These are phyloP conservation scores for Anodontia alba DNA, from an alignment of 2,888 invertebrate species.

Conservation along the genomic window DNA sequence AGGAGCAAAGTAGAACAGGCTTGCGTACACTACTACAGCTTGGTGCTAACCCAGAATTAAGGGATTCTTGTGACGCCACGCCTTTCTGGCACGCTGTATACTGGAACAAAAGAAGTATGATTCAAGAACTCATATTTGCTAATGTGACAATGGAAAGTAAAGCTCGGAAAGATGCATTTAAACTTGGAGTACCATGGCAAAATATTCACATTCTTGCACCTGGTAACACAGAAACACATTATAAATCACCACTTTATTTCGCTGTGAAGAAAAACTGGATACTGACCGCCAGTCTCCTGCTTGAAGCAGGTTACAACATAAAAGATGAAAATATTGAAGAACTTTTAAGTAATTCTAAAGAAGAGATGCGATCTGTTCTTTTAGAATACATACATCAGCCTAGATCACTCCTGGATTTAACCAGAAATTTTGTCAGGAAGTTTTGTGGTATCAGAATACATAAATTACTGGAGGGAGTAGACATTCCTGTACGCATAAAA, in stretches of 20 bases:
- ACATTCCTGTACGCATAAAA: conserved; percentile 41
- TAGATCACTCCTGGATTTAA: conserved; percentile 26
- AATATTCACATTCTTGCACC: neutral
- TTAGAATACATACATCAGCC: conserved; percentile 38
- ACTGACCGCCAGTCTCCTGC: conserved; percentile 34
- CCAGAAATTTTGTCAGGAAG: conserved; percentile 41
- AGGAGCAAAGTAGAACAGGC: conserved; percentile 52
- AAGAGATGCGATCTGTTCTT: conserved; percentile 19
- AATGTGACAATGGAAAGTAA: conserved; percentile 50
- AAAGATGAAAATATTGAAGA: conserved; percentile 40
- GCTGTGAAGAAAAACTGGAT: conserved; percentile 50
- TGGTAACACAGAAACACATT: neutral
- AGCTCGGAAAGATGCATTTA: conserved; percentile 52
- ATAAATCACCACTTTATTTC: conserved; percentile 37
- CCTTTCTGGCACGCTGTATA: conserved; percentile 62
- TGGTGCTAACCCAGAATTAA: conserved; percentile 46
- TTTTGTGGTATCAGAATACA: conserved; percentile 39
- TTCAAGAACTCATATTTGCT: conserved; percentile 57
- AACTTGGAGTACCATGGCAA: conserved; percentile 49
- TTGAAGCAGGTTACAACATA: conserved; percentile 51
- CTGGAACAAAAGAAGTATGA: conserved; percentile 61
- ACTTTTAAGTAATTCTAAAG: conserved; percentile 35
- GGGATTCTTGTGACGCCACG: conserved; percentile 50
- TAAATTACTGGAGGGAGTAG: conserved; percentile 29
- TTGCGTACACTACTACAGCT: conserved; percentile 47